A percentile compares a stretch with the other conserved stretches of the same genome.
Evolutionary conservation across 35 echinoderm and acorn worm genomes (phyloP).

Genomic region (Amphiura filiformis): DNA sequence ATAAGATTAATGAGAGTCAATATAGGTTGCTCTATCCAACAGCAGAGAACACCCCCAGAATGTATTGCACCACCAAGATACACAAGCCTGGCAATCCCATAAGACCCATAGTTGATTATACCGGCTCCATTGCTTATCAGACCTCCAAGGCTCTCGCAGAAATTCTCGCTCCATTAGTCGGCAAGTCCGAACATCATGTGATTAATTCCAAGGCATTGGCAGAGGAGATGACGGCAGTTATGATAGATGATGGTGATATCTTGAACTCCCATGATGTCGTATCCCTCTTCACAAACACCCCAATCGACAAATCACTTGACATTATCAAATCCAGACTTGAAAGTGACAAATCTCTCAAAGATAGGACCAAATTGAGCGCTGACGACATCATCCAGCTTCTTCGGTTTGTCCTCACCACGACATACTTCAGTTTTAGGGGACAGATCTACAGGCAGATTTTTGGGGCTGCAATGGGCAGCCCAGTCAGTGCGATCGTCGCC

Average conservation of each 20-base stretch:
- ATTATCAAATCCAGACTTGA: neutral
- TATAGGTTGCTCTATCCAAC: conserved; percentile 25
- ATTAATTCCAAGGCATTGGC: conserved; percentile 22
- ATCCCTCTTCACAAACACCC: conserved; percentile 26
- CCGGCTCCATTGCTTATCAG: conserved; percentile 15
- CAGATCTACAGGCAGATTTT: neutral
- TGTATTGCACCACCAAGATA: conserved; percentile 38
- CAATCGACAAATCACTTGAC: neutral
- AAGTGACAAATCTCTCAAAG: neutral
- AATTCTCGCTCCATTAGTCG: conserved; percentile 10
- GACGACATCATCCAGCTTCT: neutral
- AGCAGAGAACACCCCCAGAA: conserved; percentile 9
- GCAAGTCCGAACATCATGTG: conserved; percentile 10
- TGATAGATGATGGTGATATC: conserved; percentile 12
- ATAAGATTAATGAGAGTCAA: conserved; percentile 20
- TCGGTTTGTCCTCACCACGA: neutral
- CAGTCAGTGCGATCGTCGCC: conserved; percentile 18
- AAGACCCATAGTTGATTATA: conserved; percentile 37
- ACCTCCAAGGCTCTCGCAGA: conserved; percentile 17
- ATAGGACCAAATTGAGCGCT: neutral
- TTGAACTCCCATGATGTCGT: conserved; percentile 25
- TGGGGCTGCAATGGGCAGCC: conserved; percentile 38
- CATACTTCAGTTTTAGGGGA: neutral
- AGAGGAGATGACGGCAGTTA: neutral
- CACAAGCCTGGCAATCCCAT: conserved; percentile 19